Evolutionary conservation across 2,113 vertebrate genomes (phyloP), one percentile per base, ranked within the genome.

Genomic region (Sporophila hypoxantha): DNA sequence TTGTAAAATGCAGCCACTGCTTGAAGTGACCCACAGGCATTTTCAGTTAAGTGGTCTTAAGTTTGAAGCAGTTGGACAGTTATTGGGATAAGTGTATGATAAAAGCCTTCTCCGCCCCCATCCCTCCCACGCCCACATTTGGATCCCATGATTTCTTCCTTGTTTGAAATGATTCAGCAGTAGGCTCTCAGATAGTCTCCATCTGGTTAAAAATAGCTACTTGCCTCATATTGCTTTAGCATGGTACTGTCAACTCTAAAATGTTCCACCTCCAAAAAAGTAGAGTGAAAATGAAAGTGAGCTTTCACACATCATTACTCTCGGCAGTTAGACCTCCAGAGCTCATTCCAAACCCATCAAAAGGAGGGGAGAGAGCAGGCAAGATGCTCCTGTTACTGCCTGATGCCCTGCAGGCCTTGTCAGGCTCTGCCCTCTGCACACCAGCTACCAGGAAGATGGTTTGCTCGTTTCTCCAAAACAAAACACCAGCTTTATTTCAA

Each of bases 131-230:
- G 14, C 36, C 57, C 39, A 19, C 39, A 74, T 84, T 89, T 65
- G 53, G 70, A 82, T 75, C 50, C 47, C 75, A 80, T 88, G 76
- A 44, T 93, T 84, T 65, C 53, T 83, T 76, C 50, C 59, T 86
- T 91, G 81, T 88, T 92, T 82, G 82, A 92, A 93, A 88, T 91
- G 89, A 91, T 90, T 91, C 83, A 92, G n/a, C n/a, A n/a, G n/a
- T n/a, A n/a, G 57, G 65, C 70, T 82, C 71, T 73, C 76, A 74
- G 83, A 94, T 91, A 87, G 61, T 75, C 74, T 86, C 66, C 19
- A 12, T 87, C 85, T 66, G 60, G 91, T 76, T 92, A 92, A 93
- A 84, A 96, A 95, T 93, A 92, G 79, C 59, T 37, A 36, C 69
- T 95, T 79, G 32, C 85, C 93, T 91, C 82, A 85, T 90, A 90